Conservation (phyloP, 1,140 invertebrate genomes). For the Oryzaephilus surinamensis region DNA sequence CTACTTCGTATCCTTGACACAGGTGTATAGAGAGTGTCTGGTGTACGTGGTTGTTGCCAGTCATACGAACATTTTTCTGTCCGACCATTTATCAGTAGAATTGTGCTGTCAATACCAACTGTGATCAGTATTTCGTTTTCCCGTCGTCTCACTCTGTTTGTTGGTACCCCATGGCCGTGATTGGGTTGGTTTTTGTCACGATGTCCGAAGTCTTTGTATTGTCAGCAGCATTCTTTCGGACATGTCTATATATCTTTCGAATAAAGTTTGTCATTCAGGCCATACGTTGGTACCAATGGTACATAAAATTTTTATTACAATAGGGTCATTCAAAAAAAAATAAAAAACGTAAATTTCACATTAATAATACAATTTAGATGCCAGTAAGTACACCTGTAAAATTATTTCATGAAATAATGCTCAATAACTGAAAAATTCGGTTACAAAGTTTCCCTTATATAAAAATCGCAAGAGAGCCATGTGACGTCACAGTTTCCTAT, state of each 20-base stretch:
- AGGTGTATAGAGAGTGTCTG: slow-evolving; percentile 6
- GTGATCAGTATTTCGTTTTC: slow-evolving; percentile 9
- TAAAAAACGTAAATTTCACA: too few relatives aligned
- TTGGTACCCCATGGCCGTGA: slow-evolving; percentile 8
- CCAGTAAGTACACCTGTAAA: too few relatives aligned
- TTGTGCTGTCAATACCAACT: slow-evolving; percentile 21
- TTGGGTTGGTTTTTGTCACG: slow-evolving; percentile 24
- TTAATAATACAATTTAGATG: too few relatives aligned
- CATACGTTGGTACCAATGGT: background rate
- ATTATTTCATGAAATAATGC: too few relatives aligned
- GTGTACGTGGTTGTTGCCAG: slow-evolving; percentile 13
- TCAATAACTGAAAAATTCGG: too few relatives aligned
- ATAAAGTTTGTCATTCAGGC: too few relatives aligned
- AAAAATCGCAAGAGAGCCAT: too few relatives aligned
- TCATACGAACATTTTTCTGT: slow-evolving; percentile 13
- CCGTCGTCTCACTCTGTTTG: slow-evolving; percentile 5
- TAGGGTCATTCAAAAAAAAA: too few relatives aligned
- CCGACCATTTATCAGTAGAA: slow-evolving; percentile 19
- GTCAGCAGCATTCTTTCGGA: slow-evolving; percentile 17
- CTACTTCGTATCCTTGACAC: too few relatives aligned
- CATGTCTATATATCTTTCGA: slow-evolving; percentile 18
- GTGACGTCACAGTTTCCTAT: too few relatives aligned
- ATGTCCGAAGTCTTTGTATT: slow-evolving; percentile 14
- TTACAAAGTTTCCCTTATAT: too few relatives aligned
- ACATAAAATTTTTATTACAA: background rate